Conservation (phyloP, 2,888 invertebrate species). For the Papilio demoleus region DNA sequence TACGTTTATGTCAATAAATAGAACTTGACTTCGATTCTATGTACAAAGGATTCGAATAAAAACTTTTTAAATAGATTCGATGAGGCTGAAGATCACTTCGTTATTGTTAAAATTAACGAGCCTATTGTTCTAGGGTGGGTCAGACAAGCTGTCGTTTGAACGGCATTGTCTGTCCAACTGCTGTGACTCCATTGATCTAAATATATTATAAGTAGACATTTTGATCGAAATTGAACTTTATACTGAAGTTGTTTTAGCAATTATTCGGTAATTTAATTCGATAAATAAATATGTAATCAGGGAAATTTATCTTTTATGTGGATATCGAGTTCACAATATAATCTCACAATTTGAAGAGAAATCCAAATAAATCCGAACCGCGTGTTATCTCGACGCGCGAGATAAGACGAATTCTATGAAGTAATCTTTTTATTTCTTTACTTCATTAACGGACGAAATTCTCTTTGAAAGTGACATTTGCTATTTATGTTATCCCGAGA, state of each 20-base stretch:
- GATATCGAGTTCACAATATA: not conserved
- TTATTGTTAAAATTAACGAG: constrained; percentile 76
- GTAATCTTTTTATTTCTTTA: constrained; percentile 5
- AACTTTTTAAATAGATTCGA: constrained; percentile 58
- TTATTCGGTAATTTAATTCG: no score
- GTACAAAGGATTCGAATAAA: constrained; percentile 58
- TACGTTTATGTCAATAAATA: constrained; percentile 46
- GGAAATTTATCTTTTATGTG: not conserved
- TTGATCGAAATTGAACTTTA: constrained; percentile 45
- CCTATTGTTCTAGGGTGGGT: constrained; percentile 67
- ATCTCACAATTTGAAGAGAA: not conserved
- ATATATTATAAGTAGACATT: constrained; percentile 34
- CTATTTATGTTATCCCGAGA: not conserved
- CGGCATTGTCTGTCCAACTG: constrained; percentile 69
- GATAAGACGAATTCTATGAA: not conserved
- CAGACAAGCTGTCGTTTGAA: constrained; percentile 65
- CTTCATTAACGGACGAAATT: not conserved
- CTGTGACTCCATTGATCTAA: constrained; percentile 61
- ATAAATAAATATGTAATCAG: no score
- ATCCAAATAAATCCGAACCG: not conserved
- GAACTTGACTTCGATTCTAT: constrained; percentile 43
- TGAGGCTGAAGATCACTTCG: constrained; percentile 50
- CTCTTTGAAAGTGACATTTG: constrained; percentile 1
- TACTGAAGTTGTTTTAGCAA: not conserved
- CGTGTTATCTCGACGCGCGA: not conserved